phyloP scores from a whole-genome alignment of 2,797 vertebrate genomes.

The Gymnothorax javanicus region DNA sequence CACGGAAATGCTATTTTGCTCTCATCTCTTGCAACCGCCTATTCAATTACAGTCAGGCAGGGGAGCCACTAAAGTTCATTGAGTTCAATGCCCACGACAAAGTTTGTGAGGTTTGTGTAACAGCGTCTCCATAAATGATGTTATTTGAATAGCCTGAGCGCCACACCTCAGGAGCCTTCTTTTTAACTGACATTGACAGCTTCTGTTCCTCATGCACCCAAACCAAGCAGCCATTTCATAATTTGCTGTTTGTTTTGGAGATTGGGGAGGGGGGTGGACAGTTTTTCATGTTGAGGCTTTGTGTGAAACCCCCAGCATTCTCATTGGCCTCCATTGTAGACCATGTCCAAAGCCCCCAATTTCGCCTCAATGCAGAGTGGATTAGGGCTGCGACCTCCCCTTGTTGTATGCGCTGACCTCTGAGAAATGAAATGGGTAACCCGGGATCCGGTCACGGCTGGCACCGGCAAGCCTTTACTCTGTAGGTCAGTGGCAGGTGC shows the following conservation, averaged over 20 bases:
- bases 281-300: background rate
- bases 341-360: slow-evolving; percentile 31
- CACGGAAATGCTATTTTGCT: background rate
- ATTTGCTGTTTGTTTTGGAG: slow-evolving; percentile 24
- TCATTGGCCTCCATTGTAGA: slow-evolving; percentile 25
- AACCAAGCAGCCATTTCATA: background rate
- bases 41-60: no score
- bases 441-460: slow-evolving; percentile 29
- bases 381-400: slow-evolving; percentile 37
- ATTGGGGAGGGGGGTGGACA: background rate
- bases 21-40: background rate
- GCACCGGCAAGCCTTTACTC: background rate
- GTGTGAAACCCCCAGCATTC: slow-evolving; percentile 19
- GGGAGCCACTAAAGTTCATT: background rate
- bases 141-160: background rate
- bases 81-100: background rate
- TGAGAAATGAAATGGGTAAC: slow-evolving; percentile 39
- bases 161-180: background rate
- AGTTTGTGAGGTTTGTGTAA: background rate
- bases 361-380: slow-evolving; percentile 20
- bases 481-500: slow-evolving; percentile 24
- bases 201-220: background rate
- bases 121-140: background rate
- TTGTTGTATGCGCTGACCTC: slow-evolving; percentile 34
- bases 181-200: background rate